Conservation (phyloP, 92 coral and sea anemone genomes). For the Muricea muricata region DNA sequence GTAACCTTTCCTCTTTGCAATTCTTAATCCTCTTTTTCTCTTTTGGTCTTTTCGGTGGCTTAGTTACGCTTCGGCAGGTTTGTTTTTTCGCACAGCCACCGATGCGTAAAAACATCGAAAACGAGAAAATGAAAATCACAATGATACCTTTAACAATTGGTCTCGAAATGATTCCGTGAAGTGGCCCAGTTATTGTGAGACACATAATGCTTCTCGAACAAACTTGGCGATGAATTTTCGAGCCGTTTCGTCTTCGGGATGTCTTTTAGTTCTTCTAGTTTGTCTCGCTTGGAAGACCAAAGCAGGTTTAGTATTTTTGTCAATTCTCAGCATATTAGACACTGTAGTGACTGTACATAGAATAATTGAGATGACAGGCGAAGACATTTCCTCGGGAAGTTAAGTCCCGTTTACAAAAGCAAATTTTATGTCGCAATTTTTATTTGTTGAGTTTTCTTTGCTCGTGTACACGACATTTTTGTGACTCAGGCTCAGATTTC, state of each 20-base stretch:
- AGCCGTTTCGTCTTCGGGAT: not conserved
- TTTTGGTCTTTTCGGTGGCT: not conserved
- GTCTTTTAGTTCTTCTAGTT: not conserved
- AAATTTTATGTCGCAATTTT: too few species aligned
- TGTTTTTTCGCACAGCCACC: not conserved
- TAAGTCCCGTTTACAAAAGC: too few species aligned
- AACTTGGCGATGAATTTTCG: not conserved
- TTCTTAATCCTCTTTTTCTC: not conserved
- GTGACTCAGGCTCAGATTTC: too few species aligned
- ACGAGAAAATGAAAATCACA: not conserved
- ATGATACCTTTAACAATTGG: too few species aligned
- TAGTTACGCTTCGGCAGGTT: not conserved
- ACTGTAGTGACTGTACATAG: not conserved
- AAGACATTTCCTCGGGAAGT: too few species aligned
- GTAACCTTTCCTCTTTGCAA: not conserved
- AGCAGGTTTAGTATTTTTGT: conserved; percentile 2
- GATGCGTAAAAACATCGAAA: not conserved
- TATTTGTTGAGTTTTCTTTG: too few species aligned
- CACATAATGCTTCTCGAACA: not conserved
- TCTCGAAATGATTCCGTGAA: too few species aligned
- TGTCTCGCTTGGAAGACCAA: not conserved
- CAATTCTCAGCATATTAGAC: not conserved
- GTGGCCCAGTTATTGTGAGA: too few species aligned
- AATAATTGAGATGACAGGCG: too few species aligned
- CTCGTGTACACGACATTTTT: too few species aligned